phyloP scores from a whole-genome alignment of 2,797 vertebrate genomes.

The Cirrhinus mrigala region DNA sequence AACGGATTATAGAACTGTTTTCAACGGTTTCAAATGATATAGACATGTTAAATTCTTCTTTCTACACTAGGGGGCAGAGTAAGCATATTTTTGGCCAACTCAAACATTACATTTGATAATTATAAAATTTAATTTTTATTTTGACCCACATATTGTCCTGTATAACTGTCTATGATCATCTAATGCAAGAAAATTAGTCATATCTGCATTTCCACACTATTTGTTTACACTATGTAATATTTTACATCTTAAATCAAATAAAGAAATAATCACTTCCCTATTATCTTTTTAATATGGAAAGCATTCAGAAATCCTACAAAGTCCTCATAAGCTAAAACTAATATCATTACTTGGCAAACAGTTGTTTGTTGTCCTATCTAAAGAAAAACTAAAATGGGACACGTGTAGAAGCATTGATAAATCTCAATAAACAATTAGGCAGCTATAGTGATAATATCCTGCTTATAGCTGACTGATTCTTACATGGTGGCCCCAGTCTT shows the following conservation, averaged over 20 bases:
- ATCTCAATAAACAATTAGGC: slow-evolving; percentile 53
- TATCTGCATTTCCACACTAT: not conserved
- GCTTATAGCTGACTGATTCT: slow-evolving; percentile 55
- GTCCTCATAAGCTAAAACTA: slow-evolving; percentile 50
- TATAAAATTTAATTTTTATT: too few relatives aligned
- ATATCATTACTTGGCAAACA: slow-evolving; percentile 51
- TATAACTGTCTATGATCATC: not conserved
- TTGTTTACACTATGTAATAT: not conserved
- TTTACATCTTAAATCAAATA: not conserved
- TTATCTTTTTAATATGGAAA: not conserved
- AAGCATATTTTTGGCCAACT: not conserved
- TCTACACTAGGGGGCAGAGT: not conserved
- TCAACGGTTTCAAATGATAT: not conserved
- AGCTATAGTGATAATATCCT: slow-evolving; percentile 58
- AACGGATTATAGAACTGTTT: not conserved
- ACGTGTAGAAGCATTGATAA: slow-evolving; percentile 42
- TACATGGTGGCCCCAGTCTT: slow-evolving; percentile 53
- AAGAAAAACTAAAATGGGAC: slow-evolving; percentile 38
- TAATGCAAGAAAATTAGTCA: not conserved
- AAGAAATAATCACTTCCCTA: not conserved
- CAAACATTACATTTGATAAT: too few relatives aligned
- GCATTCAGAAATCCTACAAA: not conserved
- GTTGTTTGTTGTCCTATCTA: slow-evolving; percentile 51
- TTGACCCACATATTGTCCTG: too few relatives aligned
- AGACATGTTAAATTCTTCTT: not conserved